Conservation (phyloP, 2,888 invertebrate species). For the Drosophila algonquin region DNA sequence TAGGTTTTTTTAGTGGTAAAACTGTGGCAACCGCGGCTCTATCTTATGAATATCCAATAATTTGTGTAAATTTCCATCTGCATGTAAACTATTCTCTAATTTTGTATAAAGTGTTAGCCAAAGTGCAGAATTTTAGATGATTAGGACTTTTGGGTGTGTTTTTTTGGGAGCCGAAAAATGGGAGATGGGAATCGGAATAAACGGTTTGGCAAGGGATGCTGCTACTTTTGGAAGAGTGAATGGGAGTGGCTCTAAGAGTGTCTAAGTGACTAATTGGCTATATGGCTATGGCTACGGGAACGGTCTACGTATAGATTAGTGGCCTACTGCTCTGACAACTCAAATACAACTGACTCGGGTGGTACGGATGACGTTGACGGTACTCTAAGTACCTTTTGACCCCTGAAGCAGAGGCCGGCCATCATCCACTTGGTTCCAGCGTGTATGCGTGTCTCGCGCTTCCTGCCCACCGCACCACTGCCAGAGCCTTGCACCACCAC, state of each 20-base stretch:
- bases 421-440: slow-evolving; percentile 79
- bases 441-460: slow-evolving; percentile 11
- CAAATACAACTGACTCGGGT: slow-evolving; percentile 85
- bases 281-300: slow-evolving; percentile 44
- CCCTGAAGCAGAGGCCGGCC: slow-evolving; percentile 81
- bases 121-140: not conserved
- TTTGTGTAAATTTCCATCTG: not conserved
- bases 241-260: slow-evolving; percentile 3
- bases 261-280: slow-evolving; percentile 21
- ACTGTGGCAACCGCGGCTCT: not conserved
- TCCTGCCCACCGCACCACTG: slow-evolving; percentile 14
- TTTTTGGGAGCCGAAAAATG: too few relatives aligned
- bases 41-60: not conserved
- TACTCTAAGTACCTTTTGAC: slow-evolving; percentile 84
- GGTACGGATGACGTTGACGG: slow-evolving; percentile 83
- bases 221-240: slow-evolving; percentile 17
- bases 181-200: not conserved
- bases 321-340: slow-evolving; percentile 84
- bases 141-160: not conserved
- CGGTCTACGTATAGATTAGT: slow-evolving; percentile 55
- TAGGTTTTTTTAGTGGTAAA: not conserved
- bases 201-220: not conserved
- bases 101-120: not conserved
- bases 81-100: not conserved
- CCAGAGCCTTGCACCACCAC: not conserved